Conservation (phyloP, 1,140 invertebrate genomes). For the Drosophila asahinai region DNA sequence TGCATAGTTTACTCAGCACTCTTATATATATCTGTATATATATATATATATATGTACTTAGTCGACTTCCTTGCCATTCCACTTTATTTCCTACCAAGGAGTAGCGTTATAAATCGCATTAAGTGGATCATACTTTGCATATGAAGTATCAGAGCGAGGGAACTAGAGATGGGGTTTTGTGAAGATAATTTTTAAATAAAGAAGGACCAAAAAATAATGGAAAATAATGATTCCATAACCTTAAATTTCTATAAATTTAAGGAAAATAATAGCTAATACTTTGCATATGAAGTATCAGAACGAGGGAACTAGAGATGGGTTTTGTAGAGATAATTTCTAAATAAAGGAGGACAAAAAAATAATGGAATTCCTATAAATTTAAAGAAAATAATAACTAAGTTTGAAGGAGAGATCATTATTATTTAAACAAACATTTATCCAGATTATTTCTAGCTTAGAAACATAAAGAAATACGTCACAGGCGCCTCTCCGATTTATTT, state of each 20-base stretch:
- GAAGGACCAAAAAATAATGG: too few relatives aligned
- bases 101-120: slow-evolving; percentile 79
- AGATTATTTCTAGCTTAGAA: not conserved
- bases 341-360: too few relatives aligned
- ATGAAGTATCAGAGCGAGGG: slow-evolving; percentile 61
- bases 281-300: slow-evolving; percentile 75
- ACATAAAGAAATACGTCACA: not conserved
- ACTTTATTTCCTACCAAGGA: slow-evolving; percentile 6
- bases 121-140: slow-evolving; percentile 83
- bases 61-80: slow-evolving; percentile 1
- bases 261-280: slow-evolving; percentile 36
- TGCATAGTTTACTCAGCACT: slow-evolving; percentile 57
- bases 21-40: slow-evolving; percentile 55
- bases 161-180: slow-evolving; percentile 6
- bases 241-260: not conserved
- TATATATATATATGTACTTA: slow-evolving; percentile 3
- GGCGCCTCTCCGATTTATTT: not conserved
- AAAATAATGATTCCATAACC: too few relatives aligned
- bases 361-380: not conserved
- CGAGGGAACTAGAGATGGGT: slow-evolving; percentile 11
- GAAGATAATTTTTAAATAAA: not conserved
- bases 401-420: too few relatives aligned
- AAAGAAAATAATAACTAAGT: too few relatives aligned
- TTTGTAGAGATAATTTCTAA: not conserved
- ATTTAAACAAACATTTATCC: too few relatives aligned